phyloP scores from a whole-genome alignment of 2,888 invertebrate species.

The Dilophus febrilis region DNA sequence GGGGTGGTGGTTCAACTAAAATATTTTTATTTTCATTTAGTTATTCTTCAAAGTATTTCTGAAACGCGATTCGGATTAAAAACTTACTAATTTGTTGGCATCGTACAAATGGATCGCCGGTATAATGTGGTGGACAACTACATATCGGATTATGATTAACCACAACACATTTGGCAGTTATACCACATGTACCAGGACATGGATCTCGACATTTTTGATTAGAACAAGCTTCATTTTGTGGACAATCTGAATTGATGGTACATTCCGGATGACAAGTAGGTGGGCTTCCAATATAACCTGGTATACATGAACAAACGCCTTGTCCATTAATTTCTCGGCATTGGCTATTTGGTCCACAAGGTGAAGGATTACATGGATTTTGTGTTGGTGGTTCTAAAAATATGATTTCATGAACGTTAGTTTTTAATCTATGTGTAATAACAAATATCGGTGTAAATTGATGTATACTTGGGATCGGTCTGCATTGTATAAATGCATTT shows the following conservation, averaged over 20 bases:
- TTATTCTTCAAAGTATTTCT: conserved; percentile 52
- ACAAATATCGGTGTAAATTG: too few relatives aligned
- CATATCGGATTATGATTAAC: conserved; percentile 51
- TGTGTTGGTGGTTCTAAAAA: conserved; percentile 51
- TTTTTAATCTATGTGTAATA: too few relatives aligned
- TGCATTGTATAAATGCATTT: conserved; percentile 49
- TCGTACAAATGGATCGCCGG: conserved; percentile 43
- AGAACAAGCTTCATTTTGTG: conserved; percentile 50
- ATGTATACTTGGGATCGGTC: conserved; percentile 46
- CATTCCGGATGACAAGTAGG: conserved; percentile 46
- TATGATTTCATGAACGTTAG: conserved; percentile 39
- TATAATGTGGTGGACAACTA: conserved; percentile 34
- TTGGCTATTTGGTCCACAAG: conserved; percentile 62
- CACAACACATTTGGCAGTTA: conserved; percentile 47
- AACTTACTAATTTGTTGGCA: conserved; percentile 30
- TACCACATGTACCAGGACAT: conserved; percentile 59
- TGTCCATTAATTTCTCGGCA: conserved; percentile 34
- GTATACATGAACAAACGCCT: conserved; percentile 48
- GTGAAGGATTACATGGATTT: conserved; percentile 55
- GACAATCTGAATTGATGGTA: conserved; percentile 52
- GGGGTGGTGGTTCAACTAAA: conserved; percentile 16
- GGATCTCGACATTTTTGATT: conserved; percentile 60
- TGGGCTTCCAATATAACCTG: conserved; percentile 53
- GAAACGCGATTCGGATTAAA: conserved; percentile 52
- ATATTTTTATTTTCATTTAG: conserved; percentile 20